Conservation (phyloP, 2,797 vertebrate species). For the Tenualosa ilisha region DNA sequence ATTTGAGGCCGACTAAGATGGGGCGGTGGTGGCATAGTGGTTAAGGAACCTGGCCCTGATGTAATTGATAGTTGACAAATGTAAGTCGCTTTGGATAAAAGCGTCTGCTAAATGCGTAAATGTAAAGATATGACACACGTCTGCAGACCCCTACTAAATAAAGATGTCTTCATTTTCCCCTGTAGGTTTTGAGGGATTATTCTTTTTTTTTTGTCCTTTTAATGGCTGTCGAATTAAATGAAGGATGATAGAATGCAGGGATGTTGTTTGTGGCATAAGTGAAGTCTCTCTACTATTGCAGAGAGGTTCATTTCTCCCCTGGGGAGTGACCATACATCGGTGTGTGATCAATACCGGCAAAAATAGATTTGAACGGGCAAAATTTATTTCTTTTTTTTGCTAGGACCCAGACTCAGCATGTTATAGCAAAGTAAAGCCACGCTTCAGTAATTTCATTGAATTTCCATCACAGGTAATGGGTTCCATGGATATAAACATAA, state of each 20-base stretch:
- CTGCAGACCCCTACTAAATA: neutral
- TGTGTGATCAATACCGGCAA: conserved; percentile 35
- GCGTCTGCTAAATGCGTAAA: no score
- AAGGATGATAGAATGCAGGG: conserved; percentile 22
- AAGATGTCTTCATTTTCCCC: neutral
- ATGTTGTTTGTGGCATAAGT: conserved; percentile 27
- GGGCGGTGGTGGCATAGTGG: no score
- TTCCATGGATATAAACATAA: conserved; percentile 37
- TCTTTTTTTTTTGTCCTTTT: conserved; percentile 24
- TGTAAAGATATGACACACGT: neutral
- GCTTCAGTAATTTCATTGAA: conserved; percentile 41
- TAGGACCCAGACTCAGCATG: neutral
- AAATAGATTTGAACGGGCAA: conserved; percentile 32
- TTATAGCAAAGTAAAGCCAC: conserved; percentile 14
- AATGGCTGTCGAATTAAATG: conserved; percentile 44
- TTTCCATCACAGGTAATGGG: conserved; percentile 40
- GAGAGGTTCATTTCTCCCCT: conserved; percentile 25
- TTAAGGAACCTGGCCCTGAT: no score
- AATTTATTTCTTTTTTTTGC: neutral
- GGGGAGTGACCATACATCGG: conserved; percentile 18
- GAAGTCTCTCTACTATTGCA: conserved; percentile 30
- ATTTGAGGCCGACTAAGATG: neutral
- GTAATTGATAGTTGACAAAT: no score
- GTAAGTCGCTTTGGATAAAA: no score
- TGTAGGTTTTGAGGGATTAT: neutral